These are phyloP conservation scores for Neodon shergylaensis DNA, from an alignment of 2,113 vertebrate species.

Conservation along the genomic window DNA sequence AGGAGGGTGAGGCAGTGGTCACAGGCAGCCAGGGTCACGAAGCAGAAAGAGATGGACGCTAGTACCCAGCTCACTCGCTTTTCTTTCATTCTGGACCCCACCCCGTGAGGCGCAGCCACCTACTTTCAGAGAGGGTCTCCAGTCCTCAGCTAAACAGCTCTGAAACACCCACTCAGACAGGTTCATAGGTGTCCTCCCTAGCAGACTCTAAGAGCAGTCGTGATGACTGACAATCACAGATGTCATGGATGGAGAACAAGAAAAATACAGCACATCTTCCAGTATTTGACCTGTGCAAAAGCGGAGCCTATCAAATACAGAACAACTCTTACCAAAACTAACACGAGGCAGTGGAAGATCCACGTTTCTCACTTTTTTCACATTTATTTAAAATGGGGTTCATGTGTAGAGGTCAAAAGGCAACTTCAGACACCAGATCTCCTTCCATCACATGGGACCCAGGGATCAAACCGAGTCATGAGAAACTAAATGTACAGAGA, in stretches of 20 bases:
- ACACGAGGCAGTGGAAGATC: neutral
- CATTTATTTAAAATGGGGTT: neutral
- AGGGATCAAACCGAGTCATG: neutral
- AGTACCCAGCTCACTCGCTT: too few relatives aligned
- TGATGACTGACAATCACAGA: neutral
- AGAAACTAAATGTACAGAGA: conserved; percentile 35
- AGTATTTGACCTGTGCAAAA: neutral
- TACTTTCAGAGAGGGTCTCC: neutral
- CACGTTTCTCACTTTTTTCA: neutral
- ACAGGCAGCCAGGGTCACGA: neutral
- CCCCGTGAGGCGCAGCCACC: rapidly evolving
- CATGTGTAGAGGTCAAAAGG: too few relatives aligned
- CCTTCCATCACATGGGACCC: neutral
- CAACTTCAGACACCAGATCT: neutral
- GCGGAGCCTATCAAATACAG: neutral
- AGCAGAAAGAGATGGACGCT: neutral
- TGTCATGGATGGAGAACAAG: neutral
- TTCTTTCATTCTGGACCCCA: neutral
- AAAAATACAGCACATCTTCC: neutral
- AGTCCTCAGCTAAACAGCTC: neutral
- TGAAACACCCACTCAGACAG: neutral
- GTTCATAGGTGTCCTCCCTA: neutral
- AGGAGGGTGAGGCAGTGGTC: too few relatives aligned
- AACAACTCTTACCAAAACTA: conserved; percentile 13
- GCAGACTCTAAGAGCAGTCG: neutral